phyloP scores from a whole-genome alignment of 2,888 invertebrate genomes.

The Sthenelais limicola region DNA sequence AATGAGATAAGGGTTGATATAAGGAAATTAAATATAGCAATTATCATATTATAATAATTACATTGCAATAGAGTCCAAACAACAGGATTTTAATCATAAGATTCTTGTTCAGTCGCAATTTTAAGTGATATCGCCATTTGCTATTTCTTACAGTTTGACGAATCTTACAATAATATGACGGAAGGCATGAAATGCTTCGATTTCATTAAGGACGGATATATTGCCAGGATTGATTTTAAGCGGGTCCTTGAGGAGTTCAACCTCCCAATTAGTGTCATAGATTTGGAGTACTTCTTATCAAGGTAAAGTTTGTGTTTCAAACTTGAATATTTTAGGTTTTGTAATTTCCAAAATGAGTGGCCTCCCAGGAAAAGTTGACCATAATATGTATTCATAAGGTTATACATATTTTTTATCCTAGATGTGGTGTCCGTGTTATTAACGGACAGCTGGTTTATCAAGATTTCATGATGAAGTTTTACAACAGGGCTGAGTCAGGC shows the following conservation, averaged over 20 bases:
- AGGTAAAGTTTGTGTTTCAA: constrained; percentile 52
- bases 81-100: too few relatives aligned
- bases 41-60: too few relatives aligned
- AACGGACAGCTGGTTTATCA: constrained; percentile 59
- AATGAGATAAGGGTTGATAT: too few relatives aligned
- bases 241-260: constrained; percentile 64
- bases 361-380: too few relatives aligned
- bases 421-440: constrained; percentile 53
- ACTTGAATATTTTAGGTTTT: background rate
- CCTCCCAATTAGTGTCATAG: constrained; percentile 57
- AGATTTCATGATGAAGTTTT: constrained; percentile 58
- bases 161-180: constrained; percentile 58
- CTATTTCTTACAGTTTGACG: constrained; percentile 60
- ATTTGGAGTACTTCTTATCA: constrained; percentile 60
- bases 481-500: constrained; percentile 57
- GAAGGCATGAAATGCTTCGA: constrained; percentile 64
- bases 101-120: too few relatives aligned
- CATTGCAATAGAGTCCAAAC: constrained; percentile 1
- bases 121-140: too few relatives aligned
- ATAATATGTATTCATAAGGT: background rate
- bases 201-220: constrained; percentile 58
- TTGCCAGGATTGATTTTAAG: constrained; percentile 62
- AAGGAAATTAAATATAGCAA: too few relatives aligned
- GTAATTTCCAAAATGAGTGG: background rate
- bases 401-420: constrained; percentile 34